Base-by-base conservation (phyloP, 2,888 invertebrate species). In the Caenorhabditis angaria region DNA sequence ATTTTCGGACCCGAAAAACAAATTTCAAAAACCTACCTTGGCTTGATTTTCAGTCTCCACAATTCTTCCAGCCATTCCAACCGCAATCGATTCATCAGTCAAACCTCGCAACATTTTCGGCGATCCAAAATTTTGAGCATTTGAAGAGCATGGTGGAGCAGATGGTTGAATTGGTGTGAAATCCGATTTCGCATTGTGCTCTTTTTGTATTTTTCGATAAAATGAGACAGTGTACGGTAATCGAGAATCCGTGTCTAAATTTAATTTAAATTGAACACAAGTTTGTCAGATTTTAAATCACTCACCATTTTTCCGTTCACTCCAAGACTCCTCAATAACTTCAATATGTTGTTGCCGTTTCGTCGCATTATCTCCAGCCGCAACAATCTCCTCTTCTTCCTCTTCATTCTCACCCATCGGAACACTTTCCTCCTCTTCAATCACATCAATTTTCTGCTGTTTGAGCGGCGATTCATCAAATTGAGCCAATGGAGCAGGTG, bases 141-240 rank as follows among this genome's bases (percentile, higher is more conserved):
- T 12, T 54, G 54, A 54, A 2, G 18, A 5, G 5, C 27, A 8
- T 4, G 54, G 27, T 28, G 72, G 72, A 12, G 67, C 67, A 2
- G 72, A 72, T 25, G 72, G 72, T 4, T 35, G 32, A 61, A 62
- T 25, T 14, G 63, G 59, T n/a, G 56, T 61, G 10, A 27, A 18
- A 4, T 48, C 25, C n/a, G 60, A 18, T 5, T 61, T 65, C 10
- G 29, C 61, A 28, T 50, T 51, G 5, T 57, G 68, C 51, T 66
- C 65, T 2, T 67, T 51, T 14, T 66, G 65, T 2, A 60, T 56
- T 51, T 76, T 73, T 1, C 79, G 74, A 53, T 79, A 79, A 51
- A 71, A 74, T 1, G 77, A 77, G n/a, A 79, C 71, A 12, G 79
- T 70, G 28, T 79, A 75, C 6, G 74, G 74, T 22, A 79, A 41